phyloP scores from a whole-genome alignment of 2,797 vertebrate genomes.

The Pterois miles region DNA sequence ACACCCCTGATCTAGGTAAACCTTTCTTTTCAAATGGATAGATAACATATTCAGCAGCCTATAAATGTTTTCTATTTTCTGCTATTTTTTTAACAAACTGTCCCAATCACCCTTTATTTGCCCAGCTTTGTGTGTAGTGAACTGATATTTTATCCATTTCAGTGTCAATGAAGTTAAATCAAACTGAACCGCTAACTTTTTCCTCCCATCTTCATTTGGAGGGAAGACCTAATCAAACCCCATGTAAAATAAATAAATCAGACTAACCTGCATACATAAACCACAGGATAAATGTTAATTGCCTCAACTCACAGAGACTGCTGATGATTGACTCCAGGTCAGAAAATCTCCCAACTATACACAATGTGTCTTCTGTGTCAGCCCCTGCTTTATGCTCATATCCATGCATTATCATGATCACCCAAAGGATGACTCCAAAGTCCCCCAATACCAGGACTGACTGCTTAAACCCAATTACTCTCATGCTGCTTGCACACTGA shows the following conservation, averaged over 20 bases:
- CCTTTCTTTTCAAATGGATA: no score
- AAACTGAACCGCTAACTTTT: not conserved
- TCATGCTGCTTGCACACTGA: conserved; percentile 12
- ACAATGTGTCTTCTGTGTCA: accelerated
- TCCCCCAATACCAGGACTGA: accelerated
- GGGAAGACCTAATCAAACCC: not conserved
- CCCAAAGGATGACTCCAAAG: not conserved
- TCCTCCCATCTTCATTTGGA: no score
- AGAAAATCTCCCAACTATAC: not conserved
- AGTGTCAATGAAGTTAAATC: not conserved
- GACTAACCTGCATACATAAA: not conserved
- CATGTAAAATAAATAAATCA: not conserved
- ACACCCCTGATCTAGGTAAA: no score
- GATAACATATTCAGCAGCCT: no score
- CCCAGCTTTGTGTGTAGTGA: not conserved
- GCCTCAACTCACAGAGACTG: conserved; percentile 50
- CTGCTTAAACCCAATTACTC: not conserved
- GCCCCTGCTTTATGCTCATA: accelerated
- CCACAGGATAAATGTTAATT: not conserved
- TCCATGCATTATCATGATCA: not conserved
- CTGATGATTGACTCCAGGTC: conserved; percentile 31
- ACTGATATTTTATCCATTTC: not conserved
- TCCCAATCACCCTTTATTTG: no score
- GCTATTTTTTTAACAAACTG: no score
- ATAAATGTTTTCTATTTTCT: no score